Conservation (phyloP, 2,797 vertebrate genomes). For the Champsocephalus esox region DNA sequence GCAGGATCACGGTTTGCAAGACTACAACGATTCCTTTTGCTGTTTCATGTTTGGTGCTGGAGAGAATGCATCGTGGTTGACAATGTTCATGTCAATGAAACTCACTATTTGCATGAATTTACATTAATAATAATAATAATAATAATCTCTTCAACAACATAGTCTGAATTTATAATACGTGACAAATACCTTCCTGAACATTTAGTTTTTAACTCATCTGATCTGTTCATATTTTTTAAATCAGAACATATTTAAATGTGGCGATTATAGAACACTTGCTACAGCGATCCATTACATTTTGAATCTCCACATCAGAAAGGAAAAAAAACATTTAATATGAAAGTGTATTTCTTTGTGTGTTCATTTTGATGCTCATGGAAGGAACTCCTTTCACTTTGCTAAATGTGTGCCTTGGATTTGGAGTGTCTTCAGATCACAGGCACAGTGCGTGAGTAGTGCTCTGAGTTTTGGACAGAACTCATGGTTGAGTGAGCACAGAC, state of each 20-base stretch:
- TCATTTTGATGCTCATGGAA: background rate
- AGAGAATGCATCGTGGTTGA: no score
- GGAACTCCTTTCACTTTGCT: background rate
- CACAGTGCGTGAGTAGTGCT: slow-evolving; percentile 6
- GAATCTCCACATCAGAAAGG: background rate
- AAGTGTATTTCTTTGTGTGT: background rate
- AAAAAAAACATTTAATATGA: background rate
- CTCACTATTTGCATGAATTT: no score
- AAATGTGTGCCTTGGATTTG: background rate
- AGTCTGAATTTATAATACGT: background rate
- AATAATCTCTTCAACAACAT: background rate
- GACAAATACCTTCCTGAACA: background rate
- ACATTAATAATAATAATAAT: no score
- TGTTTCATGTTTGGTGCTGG: no score
- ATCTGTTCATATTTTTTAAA: background rate
- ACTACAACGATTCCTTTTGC: no score
- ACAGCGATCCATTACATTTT: background rate
- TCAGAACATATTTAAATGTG: background rate
- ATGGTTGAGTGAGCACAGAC: slow-evolving; percentile 35
- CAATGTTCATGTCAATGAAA: no score
- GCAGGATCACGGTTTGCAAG: no score
- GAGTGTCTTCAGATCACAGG: background rate
- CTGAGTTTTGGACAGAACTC: background rate
- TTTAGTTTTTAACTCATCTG: no score
- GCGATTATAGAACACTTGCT: background rate